These are phyloP conservation scores for Falco peregrinus DNA, from an alignment of 2,797 vertebrate genomes.

Conservation along the genomic window DNA sequence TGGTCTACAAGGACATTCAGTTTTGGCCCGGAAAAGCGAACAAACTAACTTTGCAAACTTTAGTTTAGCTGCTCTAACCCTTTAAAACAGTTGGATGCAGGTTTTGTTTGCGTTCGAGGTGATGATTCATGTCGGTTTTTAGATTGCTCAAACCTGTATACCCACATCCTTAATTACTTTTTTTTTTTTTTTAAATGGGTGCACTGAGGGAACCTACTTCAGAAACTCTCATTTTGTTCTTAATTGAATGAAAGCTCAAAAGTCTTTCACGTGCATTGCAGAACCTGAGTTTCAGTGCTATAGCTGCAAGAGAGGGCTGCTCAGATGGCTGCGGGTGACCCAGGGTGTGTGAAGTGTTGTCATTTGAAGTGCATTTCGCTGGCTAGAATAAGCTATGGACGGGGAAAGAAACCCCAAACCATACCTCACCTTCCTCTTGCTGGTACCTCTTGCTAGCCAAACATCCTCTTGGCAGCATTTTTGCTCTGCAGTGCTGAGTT, in stretches of 20 bases:
- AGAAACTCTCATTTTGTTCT: not conserved
- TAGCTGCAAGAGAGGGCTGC: not conserved
- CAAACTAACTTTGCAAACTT: not conserved
- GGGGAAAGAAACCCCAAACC: not conserved
- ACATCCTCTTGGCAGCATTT: not conserved
- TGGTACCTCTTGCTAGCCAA: not conserved
- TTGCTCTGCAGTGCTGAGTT: not conserved
- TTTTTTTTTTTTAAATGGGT: not conserved
- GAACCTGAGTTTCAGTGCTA: not conserved
- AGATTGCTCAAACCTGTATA: not conserved
- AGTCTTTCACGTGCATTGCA: not conserved
- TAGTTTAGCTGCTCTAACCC: not conserved
- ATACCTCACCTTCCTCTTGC: not conserved
- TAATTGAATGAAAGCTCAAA: not conserved
- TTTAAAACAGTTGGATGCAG: not conserved
- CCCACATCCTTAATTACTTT: no score
- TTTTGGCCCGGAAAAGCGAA: not conserved
- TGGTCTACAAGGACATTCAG: not conserved
- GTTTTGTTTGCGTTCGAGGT: not conserved
- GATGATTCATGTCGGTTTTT: constrained; percentile 34
- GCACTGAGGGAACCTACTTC: not conserved
- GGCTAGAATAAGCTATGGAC: not conserved
- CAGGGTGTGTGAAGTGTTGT: rapidly evolving
- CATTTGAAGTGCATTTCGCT: not conserved
- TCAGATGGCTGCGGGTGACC: not conserved